Evolutionary conservation across 2,113 vertebrate genomes (phyloP).

Genomic region (Prionailurus viverrinus): DNA sequence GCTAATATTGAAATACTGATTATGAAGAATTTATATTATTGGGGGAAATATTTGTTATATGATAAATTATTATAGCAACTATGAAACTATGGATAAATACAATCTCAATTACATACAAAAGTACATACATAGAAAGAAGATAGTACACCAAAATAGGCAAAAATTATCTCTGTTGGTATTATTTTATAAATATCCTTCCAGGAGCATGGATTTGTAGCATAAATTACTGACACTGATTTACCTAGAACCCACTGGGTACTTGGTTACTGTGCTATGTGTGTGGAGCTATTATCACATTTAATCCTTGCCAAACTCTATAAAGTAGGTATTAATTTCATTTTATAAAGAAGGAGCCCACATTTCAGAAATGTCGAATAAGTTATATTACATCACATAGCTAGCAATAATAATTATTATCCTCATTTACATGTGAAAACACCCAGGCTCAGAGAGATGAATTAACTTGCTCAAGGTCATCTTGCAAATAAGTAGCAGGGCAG

Average conservation of each 20-base stretch:
- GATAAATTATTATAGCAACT: neutral
- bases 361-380: neutral
- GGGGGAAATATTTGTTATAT: neutral
- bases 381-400: neutral
- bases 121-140: neutral
- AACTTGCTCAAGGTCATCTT: neutral
- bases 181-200: constrained; percentile 33
- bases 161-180: neutral
- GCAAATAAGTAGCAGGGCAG: neutral
- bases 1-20: constrained; percentile 19
- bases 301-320: neutral
- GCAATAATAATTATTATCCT: neutral
- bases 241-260: neutral
- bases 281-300: neutral
- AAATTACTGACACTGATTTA: neutral
- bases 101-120: neutral
- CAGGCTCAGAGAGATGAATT: neutral
- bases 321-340: constrained; percentile 13
- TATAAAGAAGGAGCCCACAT: neutral
- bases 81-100: neutral
- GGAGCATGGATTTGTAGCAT: neutral
- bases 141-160: neutral
- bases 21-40: neutral
- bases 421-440: neutral
- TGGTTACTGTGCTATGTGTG: neutral